Base-by-base conservation (phyloP, 2,888 invertebrate genomes). In the Lycaena phlaeas region DNA sequence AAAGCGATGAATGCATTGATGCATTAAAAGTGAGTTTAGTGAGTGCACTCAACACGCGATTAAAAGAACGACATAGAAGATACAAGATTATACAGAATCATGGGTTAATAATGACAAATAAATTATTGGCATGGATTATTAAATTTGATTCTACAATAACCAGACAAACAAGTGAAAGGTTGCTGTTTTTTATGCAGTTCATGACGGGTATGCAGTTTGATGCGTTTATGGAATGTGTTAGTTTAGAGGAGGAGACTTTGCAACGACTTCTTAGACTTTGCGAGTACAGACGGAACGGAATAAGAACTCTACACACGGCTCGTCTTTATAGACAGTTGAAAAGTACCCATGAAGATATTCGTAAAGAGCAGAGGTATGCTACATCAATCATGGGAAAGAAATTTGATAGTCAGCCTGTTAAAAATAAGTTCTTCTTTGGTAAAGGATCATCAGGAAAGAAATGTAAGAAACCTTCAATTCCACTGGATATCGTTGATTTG, bases 141-240 rank as follows among this genome's bases (percentile, higher is more conserved):
- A 88, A 89, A 51, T 94, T 91, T 69, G 89, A 92, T 17, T 65
- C 69, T 14, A 90, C 91, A 1, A 69, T 93, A 36, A 73, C 73
- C 1, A 74, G 76, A 26, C 69, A 71, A 12, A 87, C 88, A 27
- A 78, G 85, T 18, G 90, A 91, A 47, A 85, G 86, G 50, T 66
- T 96, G 36, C 61, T 91, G 1, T 77, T 89, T 1, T 92, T 94
- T 51, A 91, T 93, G 89, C 93, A 93, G 59, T 87, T 95, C 17
- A 87, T 91, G 57, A 77, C 86, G 0, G 91, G 91, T 0, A 77
- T 89, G 45, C 88, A 92, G 45, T 93, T 92, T 69, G 94, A 94
- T 62, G 87, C 88, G 45, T 81, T 94, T 3, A 85, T 95, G 64
- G 95, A 95, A 63, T 89, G 92, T 0, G 56, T 95, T 17, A 89